A percentile compares a stretch with the other conserved stretches of the same genome.
Evolutionary conservation across 2,113 vertebrate genomes (phyloP).

Genomic region (Chitala chitala): DNA sequence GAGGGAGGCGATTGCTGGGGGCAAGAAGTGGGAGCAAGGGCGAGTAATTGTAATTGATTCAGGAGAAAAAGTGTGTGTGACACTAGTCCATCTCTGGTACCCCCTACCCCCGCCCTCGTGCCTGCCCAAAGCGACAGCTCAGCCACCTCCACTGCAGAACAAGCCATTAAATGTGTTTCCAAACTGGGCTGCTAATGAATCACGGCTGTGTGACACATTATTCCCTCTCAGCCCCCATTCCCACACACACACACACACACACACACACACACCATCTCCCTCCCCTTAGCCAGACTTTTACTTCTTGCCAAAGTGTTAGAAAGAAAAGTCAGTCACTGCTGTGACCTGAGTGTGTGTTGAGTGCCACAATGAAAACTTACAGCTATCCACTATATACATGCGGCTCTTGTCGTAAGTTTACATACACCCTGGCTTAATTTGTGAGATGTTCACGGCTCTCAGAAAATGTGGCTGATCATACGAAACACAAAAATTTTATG

Average conservation of each 20-base stretch:
- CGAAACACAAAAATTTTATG: too few species aligned
- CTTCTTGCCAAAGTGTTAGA: neutral
- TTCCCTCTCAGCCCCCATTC: too few species aligned
- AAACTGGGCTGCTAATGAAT: conserved; percentile 41
- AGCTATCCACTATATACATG: conserved; percentile 21
- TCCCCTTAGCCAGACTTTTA: conserved; percentile 7
- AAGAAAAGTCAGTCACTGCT: neutral
- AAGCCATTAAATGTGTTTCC: conserved; percentile 37
- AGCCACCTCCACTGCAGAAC: conserved; percentile 34
- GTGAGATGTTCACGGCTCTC: too few species aligned
- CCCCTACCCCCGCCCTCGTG: neutral
- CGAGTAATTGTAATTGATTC: conserved; percentile 20
- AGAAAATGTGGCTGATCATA: too few species aligned
- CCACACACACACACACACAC: too few species aligned
- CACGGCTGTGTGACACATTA: conserved; percentile 35
- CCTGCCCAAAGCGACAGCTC: neutral
- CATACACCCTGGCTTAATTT: too few species aligned
- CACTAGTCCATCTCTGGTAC: neutral
- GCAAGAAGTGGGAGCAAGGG: conserved; percentile 25
- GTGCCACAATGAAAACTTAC: conserved; percentile 7
- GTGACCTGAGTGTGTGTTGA: too few species aligned
- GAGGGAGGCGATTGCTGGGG: too few species aligned
- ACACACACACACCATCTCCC: neutral
- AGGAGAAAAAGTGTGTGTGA: neutral
- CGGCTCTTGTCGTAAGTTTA: too few species aligned